Evolutionary conservation across 2,113 vertebrate genomes (phyloP), one percentile per base, ranked within the genome.

Genomic region (Gnathonemus longibarbis): DNA sequence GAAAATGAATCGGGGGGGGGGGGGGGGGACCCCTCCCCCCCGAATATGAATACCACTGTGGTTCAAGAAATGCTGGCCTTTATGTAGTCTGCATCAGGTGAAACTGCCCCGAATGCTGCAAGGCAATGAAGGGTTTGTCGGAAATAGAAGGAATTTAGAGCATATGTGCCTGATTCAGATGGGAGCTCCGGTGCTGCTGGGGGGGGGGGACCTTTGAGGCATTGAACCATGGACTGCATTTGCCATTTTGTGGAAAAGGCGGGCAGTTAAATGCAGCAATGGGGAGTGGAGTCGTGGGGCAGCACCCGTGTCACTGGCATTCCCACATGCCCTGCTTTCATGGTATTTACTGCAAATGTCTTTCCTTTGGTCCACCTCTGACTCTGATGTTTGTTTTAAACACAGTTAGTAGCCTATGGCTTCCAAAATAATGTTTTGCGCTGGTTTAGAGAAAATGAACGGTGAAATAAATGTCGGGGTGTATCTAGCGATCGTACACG

Each of bases 51-150:
- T 70, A 91, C n/a, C 53, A 88, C 89, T 93, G 90, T 39, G 86
- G 91, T 92, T 70, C 50, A 45, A 91, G 91, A 91, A 92, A 91
- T 93, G 93, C 93, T 94, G 92, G 91, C 90, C 90, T 91, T 93
- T 85, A 90, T 93, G 92, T 90, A 62, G 89, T 89, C 90, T 91
- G 92, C 91, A 91, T 92, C 91, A 91, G 35, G 90, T 56, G 85
- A 39, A 56, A 39, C 13, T 0, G 13, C 31, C 2, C 31, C 50
- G 6, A 90, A 27, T 84, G 15, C 70, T 86, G 52, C 8, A 1
- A 53, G 19, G 19, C 58, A 84, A 49, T 8, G 56, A 49, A 83
- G 84, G 27, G n/a, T 39, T 84, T 84, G 83, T 46, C 39, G 5
- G 45, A 46, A 84, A 49, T 84, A 10, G 46, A 84, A 48, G 42